Conservation (phyloP, 2,113 vertebrate genomes). For the Epinephelus cyanopodus region DNA sequence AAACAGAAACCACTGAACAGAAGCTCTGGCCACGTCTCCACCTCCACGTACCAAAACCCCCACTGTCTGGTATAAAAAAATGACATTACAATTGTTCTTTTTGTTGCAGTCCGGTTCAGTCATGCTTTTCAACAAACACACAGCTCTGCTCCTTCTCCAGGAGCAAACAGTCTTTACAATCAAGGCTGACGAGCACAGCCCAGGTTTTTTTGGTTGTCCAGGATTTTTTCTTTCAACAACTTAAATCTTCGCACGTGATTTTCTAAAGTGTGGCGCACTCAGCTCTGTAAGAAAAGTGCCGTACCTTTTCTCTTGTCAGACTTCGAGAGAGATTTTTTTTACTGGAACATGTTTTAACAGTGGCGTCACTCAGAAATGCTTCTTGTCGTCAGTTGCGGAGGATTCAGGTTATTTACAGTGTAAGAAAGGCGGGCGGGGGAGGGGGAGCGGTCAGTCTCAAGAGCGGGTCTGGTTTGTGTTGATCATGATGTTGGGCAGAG, state of each 20-base stretch:
- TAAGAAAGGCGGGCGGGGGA: not conserved
- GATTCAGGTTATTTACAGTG: conserved; percentile 69
- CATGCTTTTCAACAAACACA: conserved; percentile 71
- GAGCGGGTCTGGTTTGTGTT: conserved; percentile 89
- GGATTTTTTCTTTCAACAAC: conserved; percentile 11
- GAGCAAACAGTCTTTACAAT: conserved; percentile 80
- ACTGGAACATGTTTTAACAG: conserved; percentile 34
- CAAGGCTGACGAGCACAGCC: conserved; percentile 73
- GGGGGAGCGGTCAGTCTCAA: conserved; percentile 75
- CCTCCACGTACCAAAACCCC: conserved; percentile 40
- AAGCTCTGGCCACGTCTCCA: conserved; percentile 21
- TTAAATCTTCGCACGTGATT: conserved; percentile 33
- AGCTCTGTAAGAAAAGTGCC: conserved; percentile 69
- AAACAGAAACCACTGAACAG: conserved; percentile 45
- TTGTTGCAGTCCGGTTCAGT: conserved; percentile 57
- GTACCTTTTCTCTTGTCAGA: not conserved
- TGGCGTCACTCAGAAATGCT: conserved; percentile 56
- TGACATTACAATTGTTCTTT: conserved; percentile 47
- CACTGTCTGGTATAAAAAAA: conserved; percentile 57
- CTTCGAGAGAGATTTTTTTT: conserved; percentile 32
- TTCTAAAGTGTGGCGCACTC: conserved; percentile 57
- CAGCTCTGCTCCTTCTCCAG: conserved; percentile 35
- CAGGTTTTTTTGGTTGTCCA: conserved; percentile 77
- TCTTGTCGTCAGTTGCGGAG: conserved; percentile 50
- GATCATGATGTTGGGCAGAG: conserved; percentile 96